phyloP scores from a whole-genome alignment of 2,797 vertebrate species.

The Malacoctenus gilli region DNA sequence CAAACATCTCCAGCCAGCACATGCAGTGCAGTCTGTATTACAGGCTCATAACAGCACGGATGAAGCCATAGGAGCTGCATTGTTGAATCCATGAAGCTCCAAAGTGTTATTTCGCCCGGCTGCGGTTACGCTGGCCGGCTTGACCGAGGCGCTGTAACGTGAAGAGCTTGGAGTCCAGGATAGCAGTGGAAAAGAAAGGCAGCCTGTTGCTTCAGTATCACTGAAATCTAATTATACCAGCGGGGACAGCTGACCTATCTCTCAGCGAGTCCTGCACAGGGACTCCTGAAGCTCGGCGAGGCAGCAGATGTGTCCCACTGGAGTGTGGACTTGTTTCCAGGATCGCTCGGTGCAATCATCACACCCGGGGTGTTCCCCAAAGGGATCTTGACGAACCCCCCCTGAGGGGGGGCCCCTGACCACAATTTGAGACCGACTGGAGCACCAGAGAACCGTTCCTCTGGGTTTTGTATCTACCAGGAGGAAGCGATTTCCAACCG shows the following conservation, averaged over 20 bases:
- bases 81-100: slow-evolving; percentile 3
- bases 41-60: neutral
- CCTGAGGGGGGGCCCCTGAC: slow-evolving; percentile 1
- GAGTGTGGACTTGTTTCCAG: neutral
- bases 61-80: slow-evolving; percentile 8
- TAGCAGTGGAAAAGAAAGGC: slow-evolving; percentile 28
- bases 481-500: too few relatives aligned
- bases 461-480: neutral
- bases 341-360: neutral
- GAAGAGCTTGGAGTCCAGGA: slow-evolving; percentile 45
- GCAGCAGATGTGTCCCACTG: neutral
- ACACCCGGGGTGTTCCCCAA: too few relatives aligned
- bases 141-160: slow-evolving; percentile 33
- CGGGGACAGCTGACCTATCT: slow-evolving; percentile 26
- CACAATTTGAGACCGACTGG: slow-evolving; percentile 16
- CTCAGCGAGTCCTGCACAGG: slow-evolving; percentile 4
- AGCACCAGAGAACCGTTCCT: neutral
- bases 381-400: neutral
- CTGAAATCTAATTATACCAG: slow-evolving; percentile 44
- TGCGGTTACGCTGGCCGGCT: slow-evolving; percentile 30
- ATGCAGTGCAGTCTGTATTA: slow-evolving; percentile 10
- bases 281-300: too few relatives aligned
- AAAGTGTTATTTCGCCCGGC: slow-evolving; percentile 33
- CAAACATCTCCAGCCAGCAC: slow-evolving; percentile 22
- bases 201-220: slow-evolving; percentile 41